Percentiles rank a stretch among this genome's conserved stretches.
These are phyloP conservation scores for Xenopus laevis DNA, from an alignment of 2,113 vertebrate genomes.

Conservation along the genomic window DNA sequence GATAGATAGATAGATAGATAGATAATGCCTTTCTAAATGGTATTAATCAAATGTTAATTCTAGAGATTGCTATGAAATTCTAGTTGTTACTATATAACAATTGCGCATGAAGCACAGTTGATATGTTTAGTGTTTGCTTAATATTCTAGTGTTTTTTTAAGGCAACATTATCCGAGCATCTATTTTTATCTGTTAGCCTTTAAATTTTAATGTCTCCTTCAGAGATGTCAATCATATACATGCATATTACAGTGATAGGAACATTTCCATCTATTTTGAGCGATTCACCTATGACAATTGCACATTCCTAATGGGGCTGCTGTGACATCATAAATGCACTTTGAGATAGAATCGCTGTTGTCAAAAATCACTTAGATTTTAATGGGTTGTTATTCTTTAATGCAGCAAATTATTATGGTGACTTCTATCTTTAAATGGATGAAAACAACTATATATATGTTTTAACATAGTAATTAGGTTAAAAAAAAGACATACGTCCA, in stretches of 20 bases:
- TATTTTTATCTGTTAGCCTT: conserved; percentile 17
- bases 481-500: too few relatives aligned
- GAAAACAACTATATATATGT: too few relatives aligned
- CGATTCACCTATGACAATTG: conserved; percentile 39
- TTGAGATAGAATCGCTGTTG: conserved; percentile 30
- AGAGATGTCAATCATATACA: conserved; percentile 17
- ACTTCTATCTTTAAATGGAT: too few relatives aligned
- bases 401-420: background rate
- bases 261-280: conserved; percentile 33
- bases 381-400: conserved; percentile 15
- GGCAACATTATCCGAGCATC: conserved; percentile 16
- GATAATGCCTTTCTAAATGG: conserved; percentile 33
- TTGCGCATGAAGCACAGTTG: background rate
- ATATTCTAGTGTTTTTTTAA: conserved; percentile 13
- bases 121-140: conserved; percentile 12
- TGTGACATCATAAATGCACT: conserved; percentile 28
- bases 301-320: conserved; percentile 24
- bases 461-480: too few relatives aligned
- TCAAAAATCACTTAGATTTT: conserved; percentile 30
- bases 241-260: conserved; percentile 24
- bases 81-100: conserved; percentile 2
- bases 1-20: too few relatives aligned
- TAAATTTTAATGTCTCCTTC: conserved; percentile 7
- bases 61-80: background rate
- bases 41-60: conserved; percentile 22